A percentile compares a stretch with the other conserved stretches of the same genome.
These are phyloP conservation scores for Smutsia gigantea DNA, from an alignment of 2,797 vertebrate species.

Conservation along the genomic window DNA sequence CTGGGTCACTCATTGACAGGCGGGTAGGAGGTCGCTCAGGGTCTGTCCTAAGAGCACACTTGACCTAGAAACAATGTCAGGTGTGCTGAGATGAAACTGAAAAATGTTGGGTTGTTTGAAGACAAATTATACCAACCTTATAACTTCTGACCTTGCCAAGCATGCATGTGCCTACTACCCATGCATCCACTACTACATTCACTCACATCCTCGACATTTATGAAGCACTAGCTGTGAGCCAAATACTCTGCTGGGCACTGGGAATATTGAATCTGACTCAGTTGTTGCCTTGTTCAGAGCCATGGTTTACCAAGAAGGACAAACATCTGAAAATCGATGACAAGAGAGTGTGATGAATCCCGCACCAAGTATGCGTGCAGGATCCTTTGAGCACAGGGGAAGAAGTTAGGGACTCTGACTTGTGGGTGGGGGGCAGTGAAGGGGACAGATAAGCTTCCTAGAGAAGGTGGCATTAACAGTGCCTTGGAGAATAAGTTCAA, in stretches of 20 bases:
- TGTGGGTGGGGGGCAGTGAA: fast-evolving
- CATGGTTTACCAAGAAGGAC: not conserved
- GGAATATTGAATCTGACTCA: not conserved
- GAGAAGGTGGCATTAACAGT: not conserved
- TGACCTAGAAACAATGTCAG: not conserved
- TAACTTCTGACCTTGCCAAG: not conserved
- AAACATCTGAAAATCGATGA: not conserved
- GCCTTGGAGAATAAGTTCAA: not conserved
- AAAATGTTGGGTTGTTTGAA: not conserved
- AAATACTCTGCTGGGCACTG: fast-evolving
- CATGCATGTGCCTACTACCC: not conserved
- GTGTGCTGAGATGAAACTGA: not conserved
- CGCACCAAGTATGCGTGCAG: not conserved
- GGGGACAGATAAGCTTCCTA: not conserved
- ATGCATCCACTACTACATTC: too few relatives aligned
- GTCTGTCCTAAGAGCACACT: not conserved
- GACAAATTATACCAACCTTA: not conserved
- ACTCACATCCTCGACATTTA: not conserved
- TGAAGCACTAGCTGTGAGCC: not conserved
- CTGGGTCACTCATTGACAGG: not conserved
- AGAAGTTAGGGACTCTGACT: not conserved
- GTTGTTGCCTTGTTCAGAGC: not conserved
- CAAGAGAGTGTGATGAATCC: not conserved
- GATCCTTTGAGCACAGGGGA: not conserved
- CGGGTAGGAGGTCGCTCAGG: not conserved